A percentile compares a stretch with the other conserved stretches of the same genome.
Conservation (phyloP, 2,888 invertebrate genomes). For the Acleris sparsana region DNA sequence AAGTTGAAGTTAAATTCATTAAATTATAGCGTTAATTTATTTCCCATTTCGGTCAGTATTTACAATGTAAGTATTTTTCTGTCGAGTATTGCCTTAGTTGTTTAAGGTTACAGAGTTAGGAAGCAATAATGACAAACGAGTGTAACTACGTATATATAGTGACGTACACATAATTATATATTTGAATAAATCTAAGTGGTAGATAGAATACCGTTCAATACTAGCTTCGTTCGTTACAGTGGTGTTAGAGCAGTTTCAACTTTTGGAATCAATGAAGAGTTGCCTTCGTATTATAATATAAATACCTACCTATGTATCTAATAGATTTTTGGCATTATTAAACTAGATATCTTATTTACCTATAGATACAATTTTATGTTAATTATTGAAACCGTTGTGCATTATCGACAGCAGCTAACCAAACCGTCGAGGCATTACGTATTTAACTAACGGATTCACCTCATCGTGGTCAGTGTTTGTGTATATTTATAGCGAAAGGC, state of each 20-base stretch:
- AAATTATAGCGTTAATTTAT: slow-evolving; percentile 78
- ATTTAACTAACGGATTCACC: slow-evolving; percentile 62
- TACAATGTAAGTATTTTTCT: slow-evolving; percentile 79
- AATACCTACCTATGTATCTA: slow-evolving; percentile 43
- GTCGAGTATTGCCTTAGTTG: slow-evolving; percentile 63
- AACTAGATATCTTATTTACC: slow-evolving; percentile 46
- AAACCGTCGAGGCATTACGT: slow-evolving; percentile 70
- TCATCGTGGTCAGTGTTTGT: slow-evolving; percentile 75
- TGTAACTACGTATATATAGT: slow-evolving; percentile 26
- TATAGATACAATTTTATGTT: slow-evolving; percentile 46
- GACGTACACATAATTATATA: slow-evolving; percentile 31
- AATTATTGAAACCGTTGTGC: slow-evolving; percentile 53
- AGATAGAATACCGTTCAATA: slow-evolving; percentile 30
- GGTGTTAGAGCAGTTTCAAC: slow-evolving; percentile 36
- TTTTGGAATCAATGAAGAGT: slow-evolving; percentile 45
- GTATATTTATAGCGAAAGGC: slow-evolving; percentile 65
- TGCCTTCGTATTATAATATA: slow-evolving; percentile 48
- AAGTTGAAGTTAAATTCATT: slow-evolving; percentile 61
- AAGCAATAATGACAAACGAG: slow-evolving; percentile 53
- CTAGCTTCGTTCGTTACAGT: slow-evolving; percentile 30
- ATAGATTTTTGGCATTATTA: slow-evolving; percentile 62
- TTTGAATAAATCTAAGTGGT: slow-evolving; percentile 29
- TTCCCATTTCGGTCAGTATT: slow-evolving; percentile 83
- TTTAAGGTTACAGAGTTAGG: slow-evolving; percentile 59
- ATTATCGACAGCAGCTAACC: slow-evolving; percentile 55